Conservation (phyloP, 2,113 vertebrate species). For the Eptatretus burgeri region DNA sequence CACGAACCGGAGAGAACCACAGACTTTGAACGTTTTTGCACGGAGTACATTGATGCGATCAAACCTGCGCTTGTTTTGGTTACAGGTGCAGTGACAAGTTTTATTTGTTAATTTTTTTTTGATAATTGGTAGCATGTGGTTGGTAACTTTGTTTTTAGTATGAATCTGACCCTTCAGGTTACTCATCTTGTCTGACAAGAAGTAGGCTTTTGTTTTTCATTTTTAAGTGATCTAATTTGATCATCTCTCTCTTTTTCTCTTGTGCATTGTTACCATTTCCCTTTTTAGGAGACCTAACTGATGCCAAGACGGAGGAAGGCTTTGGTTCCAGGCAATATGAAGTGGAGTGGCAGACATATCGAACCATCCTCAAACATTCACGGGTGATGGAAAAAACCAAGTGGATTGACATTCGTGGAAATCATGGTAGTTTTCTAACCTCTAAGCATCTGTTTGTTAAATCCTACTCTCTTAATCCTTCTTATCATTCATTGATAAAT, state of each 20-base stretch:
- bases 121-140: background rate
- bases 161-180: background rate
- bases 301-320: constrained; percentile 53
- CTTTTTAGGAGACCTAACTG: constrained; percentile 53
- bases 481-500: too few relatives aligned
- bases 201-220: background rate
- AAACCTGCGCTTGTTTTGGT: constrained; percentile 51
- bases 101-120: background rate
- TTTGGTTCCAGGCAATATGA: constrained; percentile 61
- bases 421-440: constrained; percentile 32
- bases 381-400: constrained; percentile 55
- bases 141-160: background rate
- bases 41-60: constrained; percentile 42
- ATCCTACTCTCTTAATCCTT: too few relatives aligned
- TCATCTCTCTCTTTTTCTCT: constrained; percentile 9
- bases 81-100: constrained; percentile 31
- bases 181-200: background rate
- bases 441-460: too few relatives aligned
- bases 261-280: too few relatives aligned
- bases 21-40: constrained; percentile 78
- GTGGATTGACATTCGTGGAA: constrained; percentile 85
- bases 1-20: constrained; percentile 30
- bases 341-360: constrained; percentile 69
- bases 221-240: background rate
- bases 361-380: constrained; percentile 49